Conservation (phyloP, 2,888 invertebrate species). For the Julus scandinavius region DNA sequence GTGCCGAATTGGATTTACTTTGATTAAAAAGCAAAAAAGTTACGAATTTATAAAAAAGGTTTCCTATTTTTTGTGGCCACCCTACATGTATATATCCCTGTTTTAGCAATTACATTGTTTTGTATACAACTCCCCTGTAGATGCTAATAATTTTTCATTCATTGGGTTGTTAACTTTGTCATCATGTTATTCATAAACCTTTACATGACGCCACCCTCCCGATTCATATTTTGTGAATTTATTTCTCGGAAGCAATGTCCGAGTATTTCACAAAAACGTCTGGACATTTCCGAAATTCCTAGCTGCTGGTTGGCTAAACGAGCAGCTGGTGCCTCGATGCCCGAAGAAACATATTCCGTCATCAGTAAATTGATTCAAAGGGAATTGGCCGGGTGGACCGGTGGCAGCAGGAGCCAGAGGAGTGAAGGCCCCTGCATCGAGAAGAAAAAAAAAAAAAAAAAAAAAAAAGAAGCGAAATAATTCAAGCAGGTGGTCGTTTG, state of each 20-base stretch:
- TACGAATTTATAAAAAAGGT: too few relatives aligned
- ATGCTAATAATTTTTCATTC: too few relatives aligned
- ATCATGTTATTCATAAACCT: too few relatives aligned
- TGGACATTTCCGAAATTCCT: slow-evolving; percentile 13
- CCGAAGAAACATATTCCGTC: slow-evolving; percentile 43
- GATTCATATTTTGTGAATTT: too few relatives aligned
- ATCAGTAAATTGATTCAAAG: slow-evolving; percentile 51
- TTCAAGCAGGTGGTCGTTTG: slow-evolving; percentile 39
- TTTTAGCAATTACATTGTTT: too few relatives aligned
- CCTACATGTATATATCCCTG: too few relatives aligned
- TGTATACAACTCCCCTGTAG: too few relatives aligned
- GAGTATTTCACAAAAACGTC: background rate
- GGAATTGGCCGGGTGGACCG: slow-evolving; percentile 29
- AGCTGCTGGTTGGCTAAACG: background rate
- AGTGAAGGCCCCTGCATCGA: background rate
- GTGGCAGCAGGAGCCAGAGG: slow-evolving; percentile 20
- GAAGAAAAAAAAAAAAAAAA: background rate
- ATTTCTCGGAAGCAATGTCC: background rate
- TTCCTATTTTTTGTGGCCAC: too few relatives aligned
- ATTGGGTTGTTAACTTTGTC: too few relatives aligned
- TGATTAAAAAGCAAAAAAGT: too few relatives aligned
- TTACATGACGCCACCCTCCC: too few relatives aligned
- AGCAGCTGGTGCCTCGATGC: slow-evolving; percentile 48
- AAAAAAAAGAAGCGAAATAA: background rate
- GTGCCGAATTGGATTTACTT: too few relatives aligned